These are phyloP conservation scores for Seira ritae DNA, from an alignment of 2,888 invertebrate genomes.

Conservation along the genomic window DNA sequence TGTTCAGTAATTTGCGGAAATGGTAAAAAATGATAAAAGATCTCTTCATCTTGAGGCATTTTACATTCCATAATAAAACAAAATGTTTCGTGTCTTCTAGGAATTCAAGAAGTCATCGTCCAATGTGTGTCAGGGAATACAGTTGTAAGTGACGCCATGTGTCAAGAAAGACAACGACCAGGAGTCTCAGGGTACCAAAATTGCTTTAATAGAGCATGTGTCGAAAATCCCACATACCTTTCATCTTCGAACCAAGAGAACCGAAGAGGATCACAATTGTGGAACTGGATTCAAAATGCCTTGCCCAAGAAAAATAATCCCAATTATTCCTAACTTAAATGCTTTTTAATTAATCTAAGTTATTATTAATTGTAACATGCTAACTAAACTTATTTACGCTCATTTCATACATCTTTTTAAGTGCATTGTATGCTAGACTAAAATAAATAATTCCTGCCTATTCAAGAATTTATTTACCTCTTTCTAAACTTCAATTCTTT, in stretches of 20 bases:
- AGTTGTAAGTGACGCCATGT: slow-evolving; percentile 67
- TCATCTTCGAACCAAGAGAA: neutral
- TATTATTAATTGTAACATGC: too few relatives aligned
- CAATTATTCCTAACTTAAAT: neutral
- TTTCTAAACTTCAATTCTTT: too few relatives aligned
- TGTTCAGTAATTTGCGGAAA: slow-evolving; percentile 72
- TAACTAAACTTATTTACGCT: too few relatives aligned
- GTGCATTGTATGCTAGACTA: too few relatives aligned
- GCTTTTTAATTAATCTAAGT: too few relatives aligned
- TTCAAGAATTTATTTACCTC: too few relatives aligned
- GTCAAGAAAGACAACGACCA: slow-evolving; percentile 66
- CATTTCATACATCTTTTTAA: too few relatives aligned
- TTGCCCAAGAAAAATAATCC: slow-evolving; percentile 63
- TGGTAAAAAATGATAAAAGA: slow-evolving; percentile 59
- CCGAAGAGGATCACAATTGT: slow-evolving; percentile 52
- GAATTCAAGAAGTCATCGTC: slow-evolving; percentile 71
- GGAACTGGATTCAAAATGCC: slow-evolving; percentile 70
- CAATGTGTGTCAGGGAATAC: slow-evolving; percentile 71
- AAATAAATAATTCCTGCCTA: too few relatives aligned
- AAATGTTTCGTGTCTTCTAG: slow-evolving; percentile 48
- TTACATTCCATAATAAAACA: neutral
- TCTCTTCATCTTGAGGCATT: neutral
- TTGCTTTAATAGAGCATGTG: slow-evolving; percentile 63
- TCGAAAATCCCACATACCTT: slow-evolving; percentile 11
- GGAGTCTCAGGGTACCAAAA: slow-evolving; percentile 67